Conservation (phyloP, 2,888 invertebrate genomes). For the Scaptomyza tumidula region DNA sequence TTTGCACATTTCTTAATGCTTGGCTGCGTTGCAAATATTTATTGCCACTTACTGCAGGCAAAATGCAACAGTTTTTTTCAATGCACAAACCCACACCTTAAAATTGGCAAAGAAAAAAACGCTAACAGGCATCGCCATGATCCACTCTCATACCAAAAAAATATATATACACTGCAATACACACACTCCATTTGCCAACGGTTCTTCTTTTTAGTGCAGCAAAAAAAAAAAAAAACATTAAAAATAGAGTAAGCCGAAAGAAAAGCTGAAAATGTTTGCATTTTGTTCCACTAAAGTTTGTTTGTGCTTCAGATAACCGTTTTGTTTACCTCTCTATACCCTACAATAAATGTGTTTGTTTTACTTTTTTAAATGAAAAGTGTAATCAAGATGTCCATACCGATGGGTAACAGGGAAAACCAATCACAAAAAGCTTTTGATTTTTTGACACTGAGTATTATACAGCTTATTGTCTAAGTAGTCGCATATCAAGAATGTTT, state of each 20-base stretch:
- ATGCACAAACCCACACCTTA: constrained; percentile 34
- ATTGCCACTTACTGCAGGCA: constrained; percentile 44
- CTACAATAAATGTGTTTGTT: constrained; percentile 18
- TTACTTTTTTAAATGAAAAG: background rate
- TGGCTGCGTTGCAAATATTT: constrained; percentile 45
- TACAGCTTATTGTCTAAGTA: too few relatives aligned
- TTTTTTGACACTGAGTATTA: background rate
- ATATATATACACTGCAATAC: constrained; percentile 8
- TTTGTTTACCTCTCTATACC: constrained; percentile 37
- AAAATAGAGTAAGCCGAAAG: constrained; percentile 7
- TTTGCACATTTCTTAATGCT: constrained; percentile 32
- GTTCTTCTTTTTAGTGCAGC: constrained; percentile 48
- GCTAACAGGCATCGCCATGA: constrained; percentile 36
- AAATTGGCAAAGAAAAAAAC: constrained; percentile 40
- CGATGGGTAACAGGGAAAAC: background rate
- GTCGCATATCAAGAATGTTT: background rate
- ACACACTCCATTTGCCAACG: constrained; percentile 30
- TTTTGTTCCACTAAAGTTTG: constrained; percentile 54
- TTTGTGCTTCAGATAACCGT: constrained; percentile 53
- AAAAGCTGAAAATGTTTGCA: constrained; percentile 43
- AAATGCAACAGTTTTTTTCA: constrained; percentile 61
- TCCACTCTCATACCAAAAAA: constrained; percentile 16
- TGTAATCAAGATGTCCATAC: background rate
- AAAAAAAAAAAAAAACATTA: constrained; percentile 5
- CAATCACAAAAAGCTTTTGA: background rate